Conservation (phyloP, 1,140 invertebrate genomes). For the Euglossa dilemma region DNA sequence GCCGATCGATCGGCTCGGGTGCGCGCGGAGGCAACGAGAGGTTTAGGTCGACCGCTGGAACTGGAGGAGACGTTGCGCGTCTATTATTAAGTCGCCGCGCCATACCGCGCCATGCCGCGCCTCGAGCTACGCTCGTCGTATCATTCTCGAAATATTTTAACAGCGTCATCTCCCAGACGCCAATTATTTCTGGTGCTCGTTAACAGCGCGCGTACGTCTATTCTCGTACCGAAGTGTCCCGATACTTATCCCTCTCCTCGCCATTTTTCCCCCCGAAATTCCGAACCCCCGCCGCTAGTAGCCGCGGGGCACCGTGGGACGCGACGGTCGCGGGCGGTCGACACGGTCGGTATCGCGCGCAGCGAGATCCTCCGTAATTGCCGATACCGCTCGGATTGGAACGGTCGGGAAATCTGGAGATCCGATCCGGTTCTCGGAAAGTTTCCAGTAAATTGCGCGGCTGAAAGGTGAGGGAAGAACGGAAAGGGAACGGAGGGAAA, state of each 20-base stretch:
- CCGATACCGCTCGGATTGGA: background rate
- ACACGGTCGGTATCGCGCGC: no score
- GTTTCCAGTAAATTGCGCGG: background rate
- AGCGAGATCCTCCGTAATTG: no score
- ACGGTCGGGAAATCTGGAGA: background rate
- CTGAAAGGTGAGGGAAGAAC: background rate
- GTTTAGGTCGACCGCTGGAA: background rate
- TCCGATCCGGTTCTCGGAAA: background rate
- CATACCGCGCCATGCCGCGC: background rate
- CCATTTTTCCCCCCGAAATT: no score
- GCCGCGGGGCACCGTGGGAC: no score
- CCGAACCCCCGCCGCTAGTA: no score
- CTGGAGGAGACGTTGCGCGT: background rate
- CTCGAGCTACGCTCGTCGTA: slow-evolving; percentile 28
- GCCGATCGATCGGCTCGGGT: background rate
- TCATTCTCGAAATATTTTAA: slow-evolving; percentile 45
- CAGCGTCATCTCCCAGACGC: slow-evolving; percentile 29
- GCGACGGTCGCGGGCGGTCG: no score
- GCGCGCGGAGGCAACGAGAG: background rate
- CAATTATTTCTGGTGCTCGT: slow-evolving; percentile 57
- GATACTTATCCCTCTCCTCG: background rate
- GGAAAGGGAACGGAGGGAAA: background rate
- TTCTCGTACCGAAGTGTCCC: slow-evolving; percentile 51
- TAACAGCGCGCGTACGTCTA: slow-evolving; percentile 61
- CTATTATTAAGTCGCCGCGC: slow-evolving; percentile 7